Evolutionary conservation across 2,113 vertebrate species (phyloP), one percentile per base, ranked within the genome.

Genomic region (Leptosomus discolor): DNA sequence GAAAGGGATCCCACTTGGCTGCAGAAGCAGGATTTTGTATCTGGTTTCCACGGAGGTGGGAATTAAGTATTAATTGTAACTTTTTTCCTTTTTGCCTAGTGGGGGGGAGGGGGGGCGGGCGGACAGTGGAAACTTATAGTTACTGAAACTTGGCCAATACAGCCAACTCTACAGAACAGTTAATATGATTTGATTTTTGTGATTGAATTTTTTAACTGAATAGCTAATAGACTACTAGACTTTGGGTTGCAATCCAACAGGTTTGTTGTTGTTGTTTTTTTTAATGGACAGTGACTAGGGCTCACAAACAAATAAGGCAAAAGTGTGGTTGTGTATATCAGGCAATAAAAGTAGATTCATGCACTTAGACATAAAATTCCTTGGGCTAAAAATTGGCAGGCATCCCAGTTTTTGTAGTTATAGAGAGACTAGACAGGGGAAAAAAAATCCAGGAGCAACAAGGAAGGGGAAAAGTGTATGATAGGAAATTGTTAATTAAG

Each of bases 401-500:
- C n/a, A 34, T 86, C 91, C 89, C 77, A 85, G 58, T 54, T 39
- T 63, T n/a, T 88, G 58, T 73, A 54, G 82, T 84, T 86, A 26
- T 2, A 23, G 53, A 86, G 79, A 48, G 58, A 67, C 50, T 88
- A 91, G 64, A 85, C 51, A 58, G 83, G 82, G 27, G 41, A 88
- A 84, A 30, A 32, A 54, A 54, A 56, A 57, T 7, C 18, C 24
- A 69, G 57, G 50, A 73, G 30, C 57, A 94, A 3, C 57, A 87
- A 12, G 24, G 48, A 75, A 71, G 48, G 11, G 83, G 68, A 8
- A 71, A 85, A 94, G 64, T 87, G 46, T 79, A 23, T 0, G 4
- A 68, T 65, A 91, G 84, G 94, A 95, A 97, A 83, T 90, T 90
- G 69, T 94, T 95, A 92, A 97, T 96, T 91, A 87, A 54, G 73